These are phyloP conservation scores for Strigamia transsilvanica DNA, from an alignment of 2,888 invertebrate species.

Conservation along the genomic window DNA sequence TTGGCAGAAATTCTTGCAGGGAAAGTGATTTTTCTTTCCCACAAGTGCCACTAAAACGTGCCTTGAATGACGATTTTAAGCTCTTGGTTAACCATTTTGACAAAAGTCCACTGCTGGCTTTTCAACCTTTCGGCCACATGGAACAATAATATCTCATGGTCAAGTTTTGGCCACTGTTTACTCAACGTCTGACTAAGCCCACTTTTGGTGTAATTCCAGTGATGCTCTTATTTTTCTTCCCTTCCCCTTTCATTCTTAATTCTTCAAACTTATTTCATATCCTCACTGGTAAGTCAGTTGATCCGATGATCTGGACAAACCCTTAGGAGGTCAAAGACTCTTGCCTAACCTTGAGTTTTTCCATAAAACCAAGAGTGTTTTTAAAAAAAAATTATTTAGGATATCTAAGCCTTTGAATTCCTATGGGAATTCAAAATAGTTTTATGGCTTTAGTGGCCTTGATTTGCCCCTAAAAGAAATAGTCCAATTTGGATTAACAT, in stretches of 20 bases:
- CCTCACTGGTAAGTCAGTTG: neutral
- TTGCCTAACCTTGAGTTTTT: constrained; percentile 27
- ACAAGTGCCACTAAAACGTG: constrained; percentile 13
- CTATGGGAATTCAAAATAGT: constrained; percentile 6
- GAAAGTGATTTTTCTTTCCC: neutral
- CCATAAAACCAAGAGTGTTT: constrained; percentile 30
- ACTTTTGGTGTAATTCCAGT: neutral
- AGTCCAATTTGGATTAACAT: too few relatives aligned
- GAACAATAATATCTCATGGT: neutral
- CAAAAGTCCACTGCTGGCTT: constrained; percentile 24
- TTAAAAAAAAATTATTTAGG: neutral
- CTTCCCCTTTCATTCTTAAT: neutral
- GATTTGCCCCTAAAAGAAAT: too few relatives aligned
- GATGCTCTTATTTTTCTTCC: neutral
- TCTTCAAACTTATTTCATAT: neutral
- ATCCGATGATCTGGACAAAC: constrained; percentile 22
- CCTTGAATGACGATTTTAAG: constrained; percentile 34
- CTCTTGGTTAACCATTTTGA: constrained; percentile 33
- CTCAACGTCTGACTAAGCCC: neutral
- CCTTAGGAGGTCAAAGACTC: constrained; percentile 42
- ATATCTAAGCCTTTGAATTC: constrained; percentile 28
- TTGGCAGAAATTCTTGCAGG: neutral
- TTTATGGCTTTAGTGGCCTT: neutral
- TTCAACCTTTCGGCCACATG: neutral
- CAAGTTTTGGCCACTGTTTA: constrained; percentile 11